Evolutionary conservation across 2,888 invertebrate genomes (phyloP).

Genomic region (Neoitamus cyanurus): DNA sequence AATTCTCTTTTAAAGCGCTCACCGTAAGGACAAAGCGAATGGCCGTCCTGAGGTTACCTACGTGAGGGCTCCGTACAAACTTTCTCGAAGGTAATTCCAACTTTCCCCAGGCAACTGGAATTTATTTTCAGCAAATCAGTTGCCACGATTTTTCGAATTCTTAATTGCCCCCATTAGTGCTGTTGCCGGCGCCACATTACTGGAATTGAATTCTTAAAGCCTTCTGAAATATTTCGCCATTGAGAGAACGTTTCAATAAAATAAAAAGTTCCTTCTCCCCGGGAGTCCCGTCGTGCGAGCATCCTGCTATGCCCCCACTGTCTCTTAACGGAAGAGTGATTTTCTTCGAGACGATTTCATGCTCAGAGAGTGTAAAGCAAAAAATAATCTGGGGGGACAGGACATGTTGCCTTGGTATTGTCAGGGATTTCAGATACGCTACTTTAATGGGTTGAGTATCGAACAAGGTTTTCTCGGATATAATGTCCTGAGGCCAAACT

Average conservation of each 20-base stretch:
- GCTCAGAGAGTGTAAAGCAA: background rate
- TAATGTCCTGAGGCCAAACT: background rate
- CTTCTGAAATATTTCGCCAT: background rate
- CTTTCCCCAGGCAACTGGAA: background rate
- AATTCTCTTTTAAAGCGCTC: slow-evolving; percentile 1
- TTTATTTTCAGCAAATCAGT: background rate
- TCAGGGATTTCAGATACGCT: background rate
- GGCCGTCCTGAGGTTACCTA: background rate
- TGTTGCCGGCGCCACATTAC: background rate
- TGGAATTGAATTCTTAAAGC: background rate
- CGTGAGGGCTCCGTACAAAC: background rate
- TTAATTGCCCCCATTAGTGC: background rate
- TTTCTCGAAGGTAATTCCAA: background rate
- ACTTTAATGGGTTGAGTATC: background rate
- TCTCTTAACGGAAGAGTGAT: background rate
- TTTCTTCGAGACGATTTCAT: background rate
- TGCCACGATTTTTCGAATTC: background rate
- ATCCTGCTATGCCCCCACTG: background rate
- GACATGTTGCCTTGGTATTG: background rate
- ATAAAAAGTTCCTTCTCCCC: background rate
- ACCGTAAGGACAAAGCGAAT: background rate
- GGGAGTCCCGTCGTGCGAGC: background rate
- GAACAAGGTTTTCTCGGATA: background rate
- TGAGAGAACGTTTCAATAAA: background rate
- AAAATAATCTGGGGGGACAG: background rate